These are phyloP conservation scores for Cistogaster globosa DNA, from an alignment of 2,888 invertebrate species.

Conservation along the genomic window DNA sequence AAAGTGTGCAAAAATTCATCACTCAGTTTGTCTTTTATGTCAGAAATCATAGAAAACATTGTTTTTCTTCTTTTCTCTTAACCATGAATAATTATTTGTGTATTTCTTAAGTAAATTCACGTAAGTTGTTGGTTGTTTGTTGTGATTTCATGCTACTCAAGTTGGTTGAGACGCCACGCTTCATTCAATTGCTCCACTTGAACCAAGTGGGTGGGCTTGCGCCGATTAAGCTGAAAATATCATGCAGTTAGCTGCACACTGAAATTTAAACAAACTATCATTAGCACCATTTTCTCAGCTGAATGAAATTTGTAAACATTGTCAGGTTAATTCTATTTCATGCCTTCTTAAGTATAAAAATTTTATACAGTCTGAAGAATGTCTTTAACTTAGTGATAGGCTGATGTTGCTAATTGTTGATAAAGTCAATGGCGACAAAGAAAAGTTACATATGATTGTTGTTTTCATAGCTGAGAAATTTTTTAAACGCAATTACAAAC, in stretches of 20 bases:
- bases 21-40: conserved; percentile 58
- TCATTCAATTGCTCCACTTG: conserved; percentile 22
- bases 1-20: conserved; percentile 58
- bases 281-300: neutral
- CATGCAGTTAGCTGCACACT: conserved; percentile 17
- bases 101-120: conserved; percentile 19
- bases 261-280: conserved; percentile 1
- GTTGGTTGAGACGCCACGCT: conserved; percentile 20
- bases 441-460: no score
- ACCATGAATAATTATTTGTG: conserved; percentile 49
- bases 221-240: conserved; percentile 19
- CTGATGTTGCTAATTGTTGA: no score
- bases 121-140: conserved; percentile 19
- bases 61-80: conserved; percentile 34
- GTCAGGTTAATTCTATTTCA: no score
- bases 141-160: conserved; percentile 39
- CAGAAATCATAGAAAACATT: conserved; percentile 53
- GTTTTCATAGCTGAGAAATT: no score
- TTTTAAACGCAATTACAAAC: no score
- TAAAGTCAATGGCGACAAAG: no score
- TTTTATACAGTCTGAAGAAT: no score
- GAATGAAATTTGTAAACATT: no score
- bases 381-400: no score
- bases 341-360: no score
- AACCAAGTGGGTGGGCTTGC: conserved; percentile 63